phyloP scores from a whole-genome alignment of 2,113 vertebrate genomes.

The Vanacampus margaritifer region DNA sequence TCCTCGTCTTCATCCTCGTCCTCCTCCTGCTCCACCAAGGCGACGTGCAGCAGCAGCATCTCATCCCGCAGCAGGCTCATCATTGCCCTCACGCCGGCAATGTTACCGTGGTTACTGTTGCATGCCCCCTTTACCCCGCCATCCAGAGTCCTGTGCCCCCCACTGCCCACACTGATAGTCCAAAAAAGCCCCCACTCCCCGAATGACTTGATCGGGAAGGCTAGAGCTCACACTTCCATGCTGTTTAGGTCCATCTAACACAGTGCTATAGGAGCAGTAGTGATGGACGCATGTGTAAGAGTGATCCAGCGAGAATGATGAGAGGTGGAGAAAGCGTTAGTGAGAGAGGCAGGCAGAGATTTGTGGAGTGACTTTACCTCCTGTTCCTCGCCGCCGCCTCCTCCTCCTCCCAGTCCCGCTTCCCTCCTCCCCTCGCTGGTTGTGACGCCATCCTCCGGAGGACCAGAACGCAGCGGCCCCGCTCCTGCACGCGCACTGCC shows the following conservation, averaged over 20 bases:
- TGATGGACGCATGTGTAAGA: conserved; percentile 70
- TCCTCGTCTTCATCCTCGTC: conserved; percentile 71
- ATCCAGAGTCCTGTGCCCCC: conserved; percentile 42
- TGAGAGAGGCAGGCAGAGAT: conserved; percentile 37
- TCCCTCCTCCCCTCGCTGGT: conserved; percentile 65
- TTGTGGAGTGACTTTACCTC: conserved; percentile 69
- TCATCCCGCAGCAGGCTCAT: conserved; percentile 79
- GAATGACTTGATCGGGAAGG: conserved; percentile 20
- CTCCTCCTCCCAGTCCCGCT: conserved; percentile 49
- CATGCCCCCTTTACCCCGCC: conserved; percentile 46
- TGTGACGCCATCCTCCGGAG: conserved; percentile 84
- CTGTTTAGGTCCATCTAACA: conserved; percentile 48
- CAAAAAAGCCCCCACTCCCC: conserved; percentile 15
- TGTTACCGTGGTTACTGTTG: conserved; percentile 64
- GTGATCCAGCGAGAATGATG: conserved; percentile 54
- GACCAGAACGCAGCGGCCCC: conserved; percentile 81
- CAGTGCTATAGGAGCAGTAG: conserved; percentile 68
- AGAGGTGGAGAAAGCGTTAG: conserved; percentile 36
- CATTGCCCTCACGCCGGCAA: conserved; percentile 50
- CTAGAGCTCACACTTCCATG: conserved; percentile 50
- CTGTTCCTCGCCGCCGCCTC: conserved; percentile 64
- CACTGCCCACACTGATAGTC: conserved; percentile 28
- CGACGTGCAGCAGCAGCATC: conserved; percentile 73
- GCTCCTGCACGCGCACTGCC: conserved; percentile 77
- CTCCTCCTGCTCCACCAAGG: conserved; percentile 76